Conservation (phyloP, 2,888 invertebrate species). For the Caenorhabditis sp. region DNA sequence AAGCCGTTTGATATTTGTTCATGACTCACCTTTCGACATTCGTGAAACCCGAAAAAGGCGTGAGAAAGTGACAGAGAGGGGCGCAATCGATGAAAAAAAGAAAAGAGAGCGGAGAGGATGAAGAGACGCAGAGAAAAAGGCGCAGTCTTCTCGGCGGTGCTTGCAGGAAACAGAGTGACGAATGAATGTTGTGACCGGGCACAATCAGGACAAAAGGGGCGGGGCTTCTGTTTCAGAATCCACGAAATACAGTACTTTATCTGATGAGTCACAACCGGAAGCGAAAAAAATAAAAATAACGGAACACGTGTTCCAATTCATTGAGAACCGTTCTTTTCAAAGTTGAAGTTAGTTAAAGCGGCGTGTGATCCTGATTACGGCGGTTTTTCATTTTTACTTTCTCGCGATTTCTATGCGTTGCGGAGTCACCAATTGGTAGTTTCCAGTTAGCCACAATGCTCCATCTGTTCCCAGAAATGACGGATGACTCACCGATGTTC, state of each 20-base stretch:
- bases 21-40: conserved; percentile 48
- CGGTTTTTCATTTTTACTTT: no score
- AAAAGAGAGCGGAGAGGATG: conserved; percentile 9
- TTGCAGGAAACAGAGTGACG: conserved; percentile 18
- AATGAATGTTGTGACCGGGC: conserved; percentile 38
- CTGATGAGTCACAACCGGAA: conserved; percentile 2
- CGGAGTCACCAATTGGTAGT: no score
- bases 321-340: no score
- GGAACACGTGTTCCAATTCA: no score
- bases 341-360: no score
- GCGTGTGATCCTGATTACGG: no score
- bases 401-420: no score
- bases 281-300: no score
- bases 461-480: no score
- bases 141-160: not conserved
- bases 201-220: conserved; percentile 21
- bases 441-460: no score
- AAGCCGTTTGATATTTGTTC: not conserved
- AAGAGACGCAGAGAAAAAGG: conserved; percentile 30
- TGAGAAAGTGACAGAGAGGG: not conserved
- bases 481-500: conserved; percentile 44
- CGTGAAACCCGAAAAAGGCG: conserved; percentile 4
- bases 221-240: no score
- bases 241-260: no score
- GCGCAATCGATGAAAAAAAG: conserved; percentile 28